phyloP scores from a whole-genome alignment of 1,140 invertebrate genomes.

The Anastrepha ludens region DNA sequence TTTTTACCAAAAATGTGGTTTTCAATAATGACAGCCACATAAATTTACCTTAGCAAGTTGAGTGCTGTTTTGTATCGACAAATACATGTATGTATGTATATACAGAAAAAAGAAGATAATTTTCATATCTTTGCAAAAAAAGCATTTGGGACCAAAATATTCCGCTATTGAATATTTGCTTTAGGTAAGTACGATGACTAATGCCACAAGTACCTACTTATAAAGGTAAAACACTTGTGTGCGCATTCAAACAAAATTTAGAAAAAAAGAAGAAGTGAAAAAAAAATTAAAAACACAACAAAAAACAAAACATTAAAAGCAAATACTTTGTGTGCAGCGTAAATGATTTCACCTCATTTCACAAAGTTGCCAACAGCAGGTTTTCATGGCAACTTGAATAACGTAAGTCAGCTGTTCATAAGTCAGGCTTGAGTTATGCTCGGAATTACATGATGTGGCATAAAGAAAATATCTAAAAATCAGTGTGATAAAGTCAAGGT shows the following conservation, averaged over 20 bases:
- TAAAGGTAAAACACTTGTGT: constrained; percentile 11
- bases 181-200: background rate
- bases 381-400: no score
- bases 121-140: background rate
- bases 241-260: background rate
- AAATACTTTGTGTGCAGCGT: background rate
- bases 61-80: background rate
- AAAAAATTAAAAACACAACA: background rate
- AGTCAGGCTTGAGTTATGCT: no score
- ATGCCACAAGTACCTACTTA: background rate
- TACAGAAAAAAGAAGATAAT: background rate
- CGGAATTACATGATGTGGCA: no score
- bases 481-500: no score
- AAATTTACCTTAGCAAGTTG: no score
- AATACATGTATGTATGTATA: background rate
- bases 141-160: background rate
- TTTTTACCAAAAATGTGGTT: no score
- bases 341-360: background rate
- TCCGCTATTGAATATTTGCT: background rate
- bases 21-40: no score
- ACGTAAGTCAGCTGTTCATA: no score
- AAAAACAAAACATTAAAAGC: background rate
- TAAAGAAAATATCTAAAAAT: no score
- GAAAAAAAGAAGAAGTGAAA: background rate
- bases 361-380: background rate